phyloP scores from a whole-genome alignment of 2,797 vertebrate species.

The Botia almorhae region DNA sequence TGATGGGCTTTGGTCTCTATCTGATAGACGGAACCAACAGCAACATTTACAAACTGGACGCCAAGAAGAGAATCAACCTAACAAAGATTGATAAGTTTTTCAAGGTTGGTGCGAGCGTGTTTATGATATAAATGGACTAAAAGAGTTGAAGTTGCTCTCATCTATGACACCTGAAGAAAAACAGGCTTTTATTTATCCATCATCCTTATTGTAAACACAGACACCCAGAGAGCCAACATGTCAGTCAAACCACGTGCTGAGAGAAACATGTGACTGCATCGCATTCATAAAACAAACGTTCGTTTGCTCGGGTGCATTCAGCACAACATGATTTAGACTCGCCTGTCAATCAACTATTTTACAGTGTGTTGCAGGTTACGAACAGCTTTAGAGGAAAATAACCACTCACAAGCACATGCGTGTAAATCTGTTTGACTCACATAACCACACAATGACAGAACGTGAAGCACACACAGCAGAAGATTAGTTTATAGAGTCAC shows the following conservation, averaged over 20 bases:
- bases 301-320: background rate
- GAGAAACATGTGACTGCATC: background rate
- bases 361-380: background rate
- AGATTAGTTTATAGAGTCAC: too few species aligned
- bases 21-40: conserved; percentile 95
- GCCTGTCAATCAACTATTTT: background rate
- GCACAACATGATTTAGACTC: background rate
- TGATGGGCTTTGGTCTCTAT: conserved; percentile 98
- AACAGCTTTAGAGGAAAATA: too few species aligned
- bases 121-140: background rate
- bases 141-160: background rate
- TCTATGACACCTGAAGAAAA: background rate
- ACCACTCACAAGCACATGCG: too few species aligned
- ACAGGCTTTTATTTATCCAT: background rate
- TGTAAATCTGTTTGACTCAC: too few species aligned
- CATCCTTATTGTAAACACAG: background rate
- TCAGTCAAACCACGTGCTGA: background rate
- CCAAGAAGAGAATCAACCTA: conserved; percentile 98
- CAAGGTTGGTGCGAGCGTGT: conserved; percentile 77
- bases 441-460: background rate
- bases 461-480: too few species aligned
- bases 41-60: conserved; percentile 97
- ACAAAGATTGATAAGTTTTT: conserved; percentile 98
- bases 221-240: background rate
- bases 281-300: background rate